Evolutionary conservation across 2,113 vertebrate species (phyloP), one percentile per base, ranked within the genome.

Genomic region (Osmerus mordax): DNA sequence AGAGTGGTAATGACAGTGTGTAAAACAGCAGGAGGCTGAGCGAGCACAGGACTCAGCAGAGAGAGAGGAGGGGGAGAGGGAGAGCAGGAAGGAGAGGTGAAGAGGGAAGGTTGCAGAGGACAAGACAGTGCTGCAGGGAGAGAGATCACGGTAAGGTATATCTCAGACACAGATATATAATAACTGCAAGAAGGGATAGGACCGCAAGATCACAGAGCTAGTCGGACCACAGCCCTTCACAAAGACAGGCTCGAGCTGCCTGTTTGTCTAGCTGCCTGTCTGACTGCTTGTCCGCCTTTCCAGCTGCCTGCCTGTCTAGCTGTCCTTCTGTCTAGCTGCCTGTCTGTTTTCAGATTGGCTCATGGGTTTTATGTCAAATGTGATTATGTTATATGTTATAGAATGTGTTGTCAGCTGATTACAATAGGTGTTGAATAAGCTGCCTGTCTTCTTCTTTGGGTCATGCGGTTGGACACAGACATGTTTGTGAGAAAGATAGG

Each of bases 1-100:
- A 81, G 87, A 80, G 77, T 70, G 72, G 75, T 79, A 85, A 73
- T 84, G 84, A 79, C 77, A 75, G 63, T 77, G 78, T 79, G 73
- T 84, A 84, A 84, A 81, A 70, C 84, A 86, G 76, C 68, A 69
- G 0, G 75, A 80, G 71, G 21, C 66, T 66, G 72, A 16, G 53
- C 52, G 32, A 15, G 66, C 4, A 76, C 8, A 61, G 32, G 7
- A 4, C 7, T 36, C 32, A 28, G 19, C 28, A 80, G 56, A 25
- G 18, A 36, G 23, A 36, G 59, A 76, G 64, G 64, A 56, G 19
- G 9, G 53, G 69, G 73, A 18, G 41, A 74, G 25, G 23, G 3
- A 2, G 51, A 52, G n/a, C 3, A 52, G 16, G 68, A 55, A 7
- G 3, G 36, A 60, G 8, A 69, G 70, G 32, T 21, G 56, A 29